Base-by-base conservation (phyloP, 2,888 invertebrate genomes). In the Dryobotodes eremita region DNA sequence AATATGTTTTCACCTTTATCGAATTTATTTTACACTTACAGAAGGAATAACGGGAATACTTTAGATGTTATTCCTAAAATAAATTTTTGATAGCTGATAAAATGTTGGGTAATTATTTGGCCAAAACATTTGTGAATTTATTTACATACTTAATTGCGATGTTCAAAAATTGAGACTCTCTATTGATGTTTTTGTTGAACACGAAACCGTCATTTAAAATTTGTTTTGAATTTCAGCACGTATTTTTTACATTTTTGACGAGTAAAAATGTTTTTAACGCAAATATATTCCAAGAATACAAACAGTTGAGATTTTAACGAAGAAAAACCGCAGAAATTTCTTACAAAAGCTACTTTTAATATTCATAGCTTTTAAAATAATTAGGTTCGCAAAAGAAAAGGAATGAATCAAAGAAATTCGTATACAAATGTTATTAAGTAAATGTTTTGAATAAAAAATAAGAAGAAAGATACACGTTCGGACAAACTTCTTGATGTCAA, bases 1-100 rank as follows among this genome's bases (percentile, higher is more conserved):
- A 85, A 64, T 86, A 75, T 78, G 65, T 78, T 76, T 75, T 75
- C 23, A 48, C 68, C 15, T 62, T 57, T 77, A 62, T 31, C 2
- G 10, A 48, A 69, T 64, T 64, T 42, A 66, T 78, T 78, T 76
- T n/a, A 53, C 62, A 61, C 66, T 69, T 53, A 53, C 42, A 5
- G 6, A 53, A 59, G 48, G 8, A 55, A 26, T 77, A 20, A 78
- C 72, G 57, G 68, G 59, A 73, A 64, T 17, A 53, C 15, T 50
- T 17, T 10, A 69, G 0, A 31, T 50, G 23, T 53, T 53, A 31
- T 23, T 10, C 10, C 17, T 0, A 69, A 53, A 15, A 53, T 10
- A 1, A 6, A 6, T 31, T n/a, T 69, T 53, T 17, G 11, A 69
- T 70, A 53, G 31, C 36, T 55, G 11, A 13, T 57, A 36, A 7